Conservation (phyloP, 2,888 invertebrate genomes). For the Anthrax anthrax region DNA sequence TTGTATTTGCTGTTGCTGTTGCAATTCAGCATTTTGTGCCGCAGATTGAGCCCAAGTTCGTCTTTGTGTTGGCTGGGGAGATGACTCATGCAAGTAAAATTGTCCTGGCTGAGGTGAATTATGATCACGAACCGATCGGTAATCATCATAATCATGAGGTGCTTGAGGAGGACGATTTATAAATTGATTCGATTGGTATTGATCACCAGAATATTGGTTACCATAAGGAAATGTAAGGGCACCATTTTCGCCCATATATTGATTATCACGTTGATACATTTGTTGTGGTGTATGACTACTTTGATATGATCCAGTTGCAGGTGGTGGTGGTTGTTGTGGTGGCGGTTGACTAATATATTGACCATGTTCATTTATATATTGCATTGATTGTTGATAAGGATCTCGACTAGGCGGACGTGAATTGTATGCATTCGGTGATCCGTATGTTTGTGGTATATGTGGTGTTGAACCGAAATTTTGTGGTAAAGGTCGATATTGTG, state of each 20-base stretch:
- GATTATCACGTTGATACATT: slow-evolving; percentile 38
- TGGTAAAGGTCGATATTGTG: slow-evolving; percentile 27
- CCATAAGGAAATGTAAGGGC: slow-evolving; percentile 11
- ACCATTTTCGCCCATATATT: slow-evolving; percentile 37
- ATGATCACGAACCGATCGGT: slow-evolving; percentile 24
- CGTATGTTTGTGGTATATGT: slow-evolving; percentile 28
- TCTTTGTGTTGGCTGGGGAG: slow-evolving; percentile 39
- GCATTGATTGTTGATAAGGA: slow-evolving; percentile 33
- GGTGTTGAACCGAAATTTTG: slow-evolving; percentile 33
- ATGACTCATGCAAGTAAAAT: slow-evolving; percentile 62
- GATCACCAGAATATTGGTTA: slow-evolving; percentile 10
- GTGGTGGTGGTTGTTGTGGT: background rate
- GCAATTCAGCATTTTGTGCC: slow-evolving; percentile 17
- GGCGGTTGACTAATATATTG: slow-evolving; percentile 36
- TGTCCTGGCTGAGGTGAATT: slow-evolving; percentile 39
- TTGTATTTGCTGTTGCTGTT: slow-evolving; percentile 22
- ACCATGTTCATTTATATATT: slow-evolving; percentile 33
- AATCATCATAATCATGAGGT: slow-evolving; percentile 39
- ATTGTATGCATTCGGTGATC: slow-evolving; percentile 25
- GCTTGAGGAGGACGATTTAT: slow-evolving; percentile 20
- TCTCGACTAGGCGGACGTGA: slow-evolving; percentile 33
- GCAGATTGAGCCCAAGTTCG: slow-evolving; percentile 54
- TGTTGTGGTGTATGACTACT: slow-evolving; percentile 31
- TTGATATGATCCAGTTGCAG: background rate
- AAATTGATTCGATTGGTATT: slow-evolving; percentile 18